phyloP scores from a whole-genome alignment of 2,113 vertebrate species.

The Eclectus roratus region DNA sequence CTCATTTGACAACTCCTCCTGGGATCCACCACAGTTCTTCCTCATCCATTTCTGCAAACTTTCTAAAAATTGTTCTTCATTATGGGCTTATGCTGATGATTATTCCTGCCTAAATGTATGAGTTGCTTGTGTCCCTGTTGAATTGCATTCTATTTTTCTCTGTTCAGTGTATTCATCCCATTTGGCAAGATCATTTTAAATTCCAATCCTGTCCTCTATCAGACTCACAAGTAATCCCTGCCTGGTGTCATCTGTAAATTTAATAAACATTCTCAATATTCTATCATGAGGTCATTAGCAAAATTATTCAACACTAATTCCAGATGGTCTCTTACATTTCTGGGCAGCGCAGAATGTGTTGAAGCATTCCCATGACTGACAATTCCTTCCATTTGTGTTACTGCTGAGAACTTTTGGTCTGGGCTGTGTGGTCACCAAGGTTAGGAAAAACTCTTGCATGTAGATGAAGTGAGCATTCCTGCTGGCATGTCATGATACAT shows the following conservation, averaged over 20 bases:
- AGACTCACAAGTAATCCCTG: slow-evolving; percentile 28
- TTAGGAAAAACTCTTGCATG: slow-evolving; percentile 43
- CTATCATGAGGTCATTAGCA: slow-evolving; percentile 51
- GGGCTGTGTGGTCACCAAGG: slow-evolving; percentile 29
- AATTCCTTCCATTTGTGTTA: slow-evolving; percentile 31
- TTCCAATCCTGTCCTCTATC: slow-evolving; percentile 45
- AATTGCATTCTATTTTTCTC: neutral
- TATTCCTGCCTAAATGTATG: neutral
- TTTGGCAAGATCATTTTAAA: slow-evolving; percentile 41
- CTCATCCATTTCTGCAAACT: neutral
- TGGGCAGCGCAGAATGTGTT: slow-evolving; percentile 58
- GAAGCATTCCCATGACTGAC: slow-evolving; percentile 54
- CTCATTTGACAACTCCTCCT: slow-evolving; percentile 1
- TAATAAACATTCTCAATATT: slow-evolving; percentile 55
- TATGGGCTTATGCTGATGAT: neutral
- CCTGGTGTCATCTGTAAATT: slow-evolving; percentile 57
- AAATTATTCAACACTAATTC: slow-evolving; percentile 63
- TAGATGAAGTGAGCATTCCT: slow-evolving; percentile 66
- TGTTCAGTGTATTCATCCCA: neutral
- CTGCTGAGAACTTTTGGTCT: slow-evolving; percentile 23
- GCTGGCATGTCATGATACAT: neutral
- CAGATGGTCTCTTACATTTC: slow-evolving; percentile 67
- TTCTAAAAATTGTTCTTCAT: slow-evolving; percentile 4
- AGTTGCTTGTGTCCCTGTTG: neutral
- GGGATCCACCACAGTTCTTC: neutral